Percentiles rank a stretch among this genome's conserved stretches.
Conservation (phyloP, 2,888 invertebrate species). For the Dorcus parallelipipedus region DNA sequence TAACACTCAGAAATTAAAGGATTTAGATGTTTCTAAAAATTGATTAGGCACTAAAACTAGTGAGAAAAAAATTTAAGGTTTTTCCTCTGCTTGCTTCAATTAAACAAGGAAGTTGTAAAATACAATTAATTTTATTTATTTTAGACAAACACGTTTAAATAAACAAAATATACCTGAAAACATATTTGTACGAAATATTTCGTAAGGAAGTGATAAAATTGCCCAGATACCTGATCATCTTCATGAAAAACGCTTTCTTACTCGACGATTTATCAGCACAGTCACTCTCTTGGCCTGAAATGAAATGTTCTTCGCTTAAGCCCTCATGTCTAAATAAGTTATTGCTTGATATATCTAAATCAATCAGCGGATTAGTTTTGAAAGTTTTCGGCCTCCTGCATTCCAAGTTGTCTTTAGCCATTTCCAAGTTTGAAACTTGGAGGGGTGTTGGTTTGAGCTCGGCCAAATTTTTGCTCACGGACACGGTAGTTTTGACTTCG, state of each 20-base stretch:
- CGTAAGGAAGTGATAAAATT: constrained; percentile 7
- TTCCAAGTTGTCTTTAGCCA: not conserved
- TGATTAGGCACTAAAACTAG: no score
- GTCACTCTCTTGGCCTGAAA: not conserved
- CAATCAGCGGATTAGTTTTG: constrained; percentile 7
- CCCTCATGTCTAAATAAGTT: not conserved
- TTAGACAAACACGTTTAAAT: constrained; percentile 5
- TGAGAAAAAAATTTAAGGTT: no score
- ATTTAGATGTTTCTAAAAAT: no score
- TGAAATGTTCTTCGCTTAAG: not conserved
- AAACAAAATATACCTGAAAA: constrained; percentile 21
- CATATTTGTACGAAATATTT: constrained; percentile 14
- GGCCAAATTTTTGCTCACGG: not conserved
- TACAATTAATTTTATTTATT: not conserved
- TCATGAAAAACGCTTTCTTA: constrained; percentile 7
- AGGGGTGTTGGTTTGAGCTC: not conserved
- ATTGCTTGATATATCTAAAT: constrained; percentile 8
- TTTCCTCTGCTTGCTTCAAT: no score
- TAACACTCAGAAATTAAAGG: no score
- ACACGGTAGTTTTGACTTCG: not conserved
- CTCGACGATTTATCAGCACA: not conserved
- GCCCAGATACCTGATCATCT: constrained; percentile 7
- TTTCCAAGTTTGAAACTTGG: not conserved
- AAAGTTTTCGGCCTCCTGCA: not conserved
- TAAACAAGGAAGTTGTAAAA: no score